These are phyloP conservation scores for Perodicticus potto DNA, from an alignment of 2,797 vertebrate species.

Conservation along the genomic window DNA sequence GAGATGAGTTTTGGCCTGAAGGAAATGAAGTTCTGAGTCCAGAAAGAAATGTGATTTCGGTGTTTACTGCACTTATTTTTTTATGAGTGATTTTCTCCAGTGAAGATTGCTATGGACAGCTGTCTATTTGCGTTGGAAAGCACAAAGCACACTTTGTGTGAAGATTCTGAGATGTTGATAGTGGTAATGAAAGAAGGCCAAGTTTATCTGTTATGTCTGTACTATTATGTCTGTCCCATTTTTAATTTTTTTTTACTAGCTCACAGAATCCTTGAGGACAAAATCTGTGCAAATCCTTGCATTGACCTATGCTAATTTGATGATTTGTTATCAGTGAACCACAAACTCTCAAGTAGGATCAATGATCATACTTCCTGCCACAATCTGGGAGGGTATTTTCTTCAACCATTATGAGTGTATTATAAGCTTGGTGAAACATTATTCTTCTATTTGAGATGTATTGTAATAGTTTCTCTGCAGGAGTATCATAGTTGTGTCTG, in stretches of 20 bases:
- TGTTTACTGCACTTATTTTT: background rate
- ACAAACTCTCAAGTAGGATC: background rate
- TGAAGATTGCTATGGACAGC: conserved; percentile 3
- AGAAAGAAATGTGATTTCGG: background rate
- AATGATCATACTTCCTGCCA: conserved; percentile 11
- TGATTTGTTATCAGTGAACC: background rate
- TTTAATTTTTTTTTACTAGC: background rate
- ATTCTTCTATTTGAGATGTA: background rate
- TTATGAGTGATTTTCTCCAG: background rate
- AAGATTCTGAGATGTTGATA: background rate
- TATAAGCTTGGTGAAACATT: background rate
- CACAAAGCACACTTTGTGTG: background rate
- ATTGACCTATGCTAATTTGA: background rate
- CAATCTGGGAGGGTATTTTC: background rate
- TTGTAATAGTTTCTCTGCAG: background rate
- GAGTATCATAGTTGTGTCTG: background rate
- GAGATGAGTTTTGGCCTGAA: background rate
- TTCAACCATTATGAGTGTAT: background rate
- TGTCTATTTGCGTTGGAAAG: background rate
- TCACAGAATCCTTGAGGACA: background rate
- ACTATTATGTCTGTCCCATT: background rate
- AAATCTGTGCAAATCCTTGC: background rate
- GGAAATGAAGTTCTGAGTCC: conserved; percentile 3
- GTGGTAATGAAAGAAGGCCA: background rate
- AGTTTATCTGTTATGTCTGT: background rate